A percentile compares a stretch with the other conserved stretches of the same genome.
These are phyloP conservation scores for Oligia latruncula DNA, from an alignment of 2,888 invertebrate species.

Conservation along the genomic window DNA sequence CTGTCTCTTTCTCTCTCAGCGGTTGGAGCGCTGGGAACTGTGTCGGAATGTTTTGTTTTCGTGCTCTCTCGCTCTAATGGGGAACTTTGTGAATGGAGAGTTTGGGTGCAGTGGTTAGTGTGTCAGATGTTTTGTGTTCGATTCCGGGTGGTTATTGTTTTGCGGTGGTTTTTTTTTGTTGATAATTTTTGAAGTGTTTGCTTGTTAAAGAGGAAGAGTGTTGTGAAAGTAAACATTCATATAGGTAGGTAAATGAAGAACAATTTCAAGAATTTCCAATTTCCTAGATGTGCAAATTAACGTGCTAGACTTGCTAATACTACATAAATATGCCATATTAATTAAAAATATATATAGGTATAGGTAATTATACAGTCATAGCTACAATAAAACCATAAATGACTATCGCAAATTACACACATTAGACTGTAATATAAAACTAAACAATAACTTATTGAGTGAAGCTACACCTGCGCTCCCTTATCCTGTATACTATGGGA, in stretches of 20 bases:
- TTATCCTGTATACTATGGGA: slow-evolving; percentile 86
- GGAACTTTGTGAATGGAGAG: slow-evolving; percentile 83
- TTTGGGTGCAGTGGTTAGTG: slow-evolving; percentile 70
- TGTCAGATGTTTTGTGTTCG: slow-evolving; percentile 72
- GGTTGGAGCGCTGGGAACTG: slow-evolving; percentile 83
- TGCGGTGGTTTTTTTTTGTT: background rate
- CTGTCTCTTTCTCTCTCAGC: slow-evolving; percentile 73
- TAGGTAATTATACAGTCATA: background rate
- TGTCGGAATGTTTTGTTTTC: slow-evolving; percentile 90
- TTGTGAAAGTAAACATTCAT: background rate
- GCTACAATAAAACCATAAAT: slow-evolving; percentile 14
- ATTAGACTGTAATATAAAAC: slow-evolving; percentile 34
- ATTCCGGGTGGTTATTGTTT: slow-evolving; percentile 65
- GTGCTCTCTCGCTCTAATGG: slow-evolving; percentile 83
- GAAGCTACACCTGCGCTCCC: slow-evolving; percentile 82
- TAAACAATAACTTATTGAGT: slow-evolving; percentile 67
- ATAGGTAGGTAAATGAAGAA: background rate
- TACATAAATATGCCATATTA: background rate
- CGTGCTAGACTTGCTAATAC: background rate
- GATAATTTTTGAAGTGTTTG: background rate
- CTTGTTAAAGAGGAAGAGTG: background rate
- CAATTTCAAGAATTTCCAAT: background rate
- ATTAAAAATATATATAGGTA: background rate
- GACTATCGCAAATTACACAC: slow-evolving; percentile 30
- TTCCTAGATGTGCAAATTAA: background rate